Conservation (phyloP, 1,140 invertebrate genomes). For the Meteorus sp. region DNA sequence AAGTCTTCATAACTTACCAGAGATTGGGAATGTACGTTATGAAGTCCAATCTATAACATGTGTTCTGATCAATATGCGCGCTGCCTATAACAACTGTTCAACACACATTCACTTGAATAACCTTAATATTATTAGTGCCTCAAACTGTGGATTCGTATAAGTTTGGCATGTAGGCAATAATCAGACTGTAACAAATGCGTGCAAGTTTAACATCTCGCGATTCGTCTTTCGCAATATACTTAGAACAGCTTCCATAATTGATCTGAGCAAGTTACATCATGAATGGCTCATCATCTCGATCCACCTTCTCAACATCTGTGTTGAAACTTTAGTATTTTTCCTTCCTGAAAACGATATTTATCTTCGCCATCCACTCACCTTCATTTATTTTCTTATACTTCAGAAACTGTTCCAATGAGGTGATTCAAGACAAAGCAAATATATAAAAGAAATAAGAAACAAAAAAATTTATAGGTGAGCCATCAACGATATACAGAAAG, state of each 20-base stretch:
- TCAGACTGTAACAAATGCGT: constrained; percentile 13
- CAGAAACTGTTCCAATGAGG: constrained; percentile 51
- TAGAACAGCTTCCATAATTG: too few species aligned
- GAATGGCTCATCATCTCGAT: too few species aligned
- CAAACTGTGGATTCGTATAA: constrained; percentile 5
- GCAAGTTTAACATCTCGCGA: constrained; percentile 11
- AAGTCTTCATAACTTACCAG: too few species aligned
- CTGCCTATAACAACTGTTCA: not conserved
- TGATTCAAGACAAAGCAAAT: constrained; percentile 47
- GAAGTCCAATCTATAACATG: not conserved
- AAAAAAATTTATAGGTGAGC: too few species aligned
- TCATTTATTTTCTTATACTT: constrained; percentile 35
- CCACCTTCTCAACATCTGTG: too few species aligned
- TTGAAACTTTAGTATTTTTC: constrained; percentile 6
- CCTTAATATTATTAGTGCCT: constrained; percentile 5
- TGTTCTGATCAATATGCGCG: not conserved
- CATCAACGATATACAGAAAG: constrained; percentile 9
- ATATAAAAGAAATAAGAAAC: constrained; percentile 32
- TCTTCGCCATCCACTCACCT: constrained; percentile 23
- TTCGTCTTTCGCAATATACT: too few species aligned
- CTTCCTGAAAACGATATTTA: constrained; percentile 12
- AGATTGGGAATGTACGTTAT: too few species aligned
- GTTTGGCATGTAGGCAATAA: not conserved
- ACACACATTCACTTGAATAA: not conserved
- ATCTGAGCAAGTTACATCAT: too few species aligned